Evolutionary conservation across 2,888 invertebrate genomes (phyloP), one percentile per base, ranked within the genome.

Genomic region (Sisyra nigra): DNA sequence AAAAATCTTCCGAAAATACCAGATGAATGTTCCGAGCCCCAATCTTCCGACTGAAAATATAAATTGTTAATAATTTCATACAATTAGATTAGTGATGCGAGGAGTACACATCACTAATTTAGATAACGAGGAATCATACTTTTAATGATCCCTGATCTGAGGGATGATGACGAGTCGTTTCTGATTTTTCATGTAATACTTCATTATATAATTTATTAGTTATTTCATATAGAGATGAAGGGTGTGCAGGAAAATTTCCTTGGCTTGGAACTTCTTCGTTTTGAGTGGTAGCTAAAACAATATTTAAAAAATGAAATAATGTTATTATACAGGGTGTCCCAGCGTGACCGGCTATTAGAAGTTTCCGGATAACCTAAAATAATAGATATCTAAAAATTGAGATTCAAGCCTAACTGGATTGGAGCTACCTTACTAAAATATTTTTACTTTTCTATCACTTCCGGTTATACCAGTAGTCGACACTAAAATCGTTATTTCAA

Each of bases 161-260:
- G 37, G 55, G 59, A 2, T 52, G 45, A 10, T 50, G 51, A 31
- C 49, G 51, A 45, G 58, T 62, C 7, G 61, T 60, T 48, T 72
- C 70, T 1, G 68, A 63, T 55, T 78, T 73, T 44, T 75, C 78
- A 51, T 80, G 78, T 45, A 82, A 61, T 45, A 83, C 63, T 50
- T 81, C 81, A 58, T 80, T 80, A 55, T 81, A 83, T 37, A 82
- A 80, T 59, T 75, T 72, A 60, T 81, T 82, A 4, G 82, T 82
- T 43, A 83, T 76, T 60, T 81, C 82, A 52, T 82, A 80, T 40
- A 80, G n/a, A n/a, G n/a, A 58, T n/a, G 67, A 67, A 15, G 66
- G 64, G 8, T 51, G 52, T 13, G 55, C 53, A 42, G 55, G 24
- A 24, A 24, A 24, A 37, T 37, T 24, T 24, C 24, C 33, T 33